Base-by-base conservation (phyloP, 2,888 invertebrate genomes). In the Polyommatus iphigenia region DNA sequence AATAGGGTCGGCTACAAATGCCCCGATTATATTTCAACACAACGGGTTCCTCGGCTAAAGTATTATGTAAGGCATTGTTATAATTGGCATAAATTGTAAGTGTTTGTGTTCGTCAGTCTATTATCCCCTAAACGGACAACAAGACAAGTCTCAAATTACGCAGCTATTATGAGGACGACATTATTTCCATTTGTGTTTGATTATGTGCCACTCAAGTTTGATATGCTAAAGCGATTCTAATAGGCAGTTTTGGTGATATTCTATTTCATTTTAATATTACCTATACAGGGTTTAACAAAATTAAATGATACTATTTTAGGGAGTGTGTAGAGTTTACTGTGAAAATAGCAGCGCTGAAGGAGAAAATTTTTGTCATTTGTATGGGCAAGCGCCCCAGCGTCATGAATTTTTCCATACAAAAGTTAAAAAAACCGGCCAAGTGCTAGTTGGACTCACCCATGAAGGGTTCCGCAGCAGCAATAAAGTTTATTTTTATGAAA, bases 1-100 rank as follows among this genome's bases (percentile, higher is more conserved):
- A 32, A 67, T 67, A 67, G 32, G 67, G 32, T 67, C 67, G 67
- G 29, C 15, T 4, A 18, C 67, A 67, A 32, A 67, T 24, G 24
- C 62, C 29, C 8, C 67, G 67, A 67, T 67, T 32, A 18, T 29
- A 67, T 67, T 67, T 32, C 67, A 32, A 15, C 29, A 67, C 15
- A 29, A 67, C 29, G 29, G 29, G 29, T 18, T 4, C 18, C 54
- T 54, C 62, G 5, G 3, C 67, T 15, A 29, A 29, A 32, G 18
- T 67, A 67, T 67, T 29, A 57, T 59, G 20, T 59, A 32, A 62
- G 67, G 6, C 18, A 67, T 67, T 67, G 67, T 32, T 67, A 67
- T 67, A 67, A 67, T 67, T 67, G 67, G 67, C 29, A 67, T 62
- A 62, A 24, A 6, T 32, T 29, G 18, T 29, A 29, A 67, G 4